Percentiles rank a stretch among this genome's conserved stretches.
These are phyloP conservation scores for Heteropelma amictum DNA, from an alignment of 2,888 invertebrate genomes.

Conservation along the genomic window DNA sequence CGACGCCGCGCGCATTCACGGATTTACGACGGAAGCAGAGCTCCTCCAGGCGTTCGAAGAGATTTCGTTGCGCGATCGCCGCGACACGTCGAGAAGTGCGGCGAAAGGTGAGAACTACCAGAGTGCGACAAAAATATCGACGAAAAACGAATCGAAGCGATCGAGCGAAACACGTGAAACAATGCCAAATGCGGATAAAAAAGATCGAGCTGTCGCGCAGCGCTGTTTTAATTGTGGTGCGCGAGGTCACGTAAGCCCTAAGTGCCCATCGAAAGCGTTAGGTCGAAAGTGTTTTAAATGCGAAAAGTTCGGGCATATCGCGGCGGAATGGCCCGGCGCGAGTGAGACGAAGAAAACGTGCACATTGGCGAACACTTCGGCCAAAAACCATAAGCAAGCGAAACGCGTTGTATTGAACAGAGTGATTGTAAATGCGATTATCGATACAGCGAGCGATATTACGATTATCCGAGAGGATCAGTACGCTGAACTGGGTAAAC, in stretches of 20 bases:
- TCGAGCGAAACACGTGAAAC: neutral
- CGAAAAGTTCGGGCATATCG: too few species aligned
- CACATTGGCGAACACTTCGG: neutral
- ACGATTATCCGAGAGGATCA: too few species aligned
- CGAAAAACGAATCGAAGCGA: constrained; percentile 4
- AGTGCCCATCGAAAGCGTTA: constrained; percentile 4
- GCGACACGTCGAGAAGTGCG: constrained; percentile 13
- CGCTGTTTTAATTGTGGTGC: constrained; percentile 16
- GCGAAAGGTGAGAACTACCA: constrained; percentile 1
- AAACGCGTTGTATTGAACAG: too few species aligned
- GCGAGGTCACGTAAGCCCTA: constrained; percentile 8
- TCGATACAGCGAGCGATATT: too few species aligned
- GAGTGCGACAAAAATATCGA: neutral
- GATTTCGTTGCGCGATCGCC: constrained; percentile 9
- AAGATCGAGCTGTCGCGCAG: neutral
- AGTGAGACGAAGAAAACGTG: constrained; percentile 10
- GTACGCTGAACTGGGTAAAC: too few species aligned
- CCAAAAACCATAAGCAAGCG: neutral
- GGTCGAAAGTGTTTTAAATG: constrained; percentile 26
- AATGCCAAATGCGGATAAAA: neutral
- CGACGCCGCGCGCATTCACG: constrained; percentile 47
- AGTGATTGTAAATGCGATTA: too few species aligned
- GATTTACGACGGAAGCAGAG: constrained; percentile 34
- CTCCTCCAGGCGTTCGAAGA: constrained; percentile 53
- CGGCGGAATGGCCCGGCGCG: too few species aligned